phyloP scores from a whole-genome alignment of 2,797 vertebrate genomes.

The Sebastiscus tertius region DNA sequence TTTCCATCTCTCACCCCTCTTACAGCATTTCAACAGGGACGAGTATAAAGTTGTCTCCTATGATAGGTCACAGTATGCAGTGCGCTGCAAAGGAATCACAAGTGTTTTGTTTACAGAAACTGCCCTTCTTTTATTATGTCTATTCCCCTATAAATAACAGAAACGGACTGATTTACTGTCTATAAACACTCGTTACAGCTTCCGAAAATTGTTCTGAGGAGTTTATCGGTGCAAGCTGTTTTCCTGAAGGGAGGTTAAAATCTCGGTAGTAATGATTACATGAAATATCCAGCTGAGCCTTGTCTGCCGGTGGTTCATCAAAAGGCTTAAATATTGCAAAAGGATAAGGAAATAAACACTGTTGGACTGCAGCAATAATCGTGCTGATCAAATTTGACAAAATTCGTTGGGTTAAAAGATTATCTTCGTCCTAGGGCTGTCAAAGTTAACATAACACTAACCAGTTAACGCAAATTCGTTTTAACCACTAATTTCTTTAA shows the following conservation, averaged over 20 bases:
- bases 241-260: conserved; percentile 54
- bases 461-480: too few species aligned
- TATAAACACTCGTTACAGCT: conserved; percentile 23
- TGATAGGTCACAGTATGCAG: conserved; percentile 4
- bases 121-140: not conserved
- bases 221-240: conserved; percentile 44
- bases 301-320: conserved; percentile 52
- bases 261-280: conserved; percentile 57
- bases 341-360: conserved; percentile 28
- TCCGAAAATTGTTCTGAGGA: conserved; percentile 29
- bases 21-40: conserved; percentile 19
- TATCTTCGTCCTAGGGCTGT: not conserved
- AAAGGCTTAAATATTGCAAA: conserved; percentile 41
- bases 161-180: conserved; percentile 28
- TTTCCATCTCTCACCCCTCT: conserved; percentile 55
- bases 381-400: not conserved
- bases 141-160: conserved; percentile 1
- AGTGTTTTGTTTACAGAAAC: conserved; percentile 12
- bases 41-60: conserved; percentile 35
- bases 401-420: not conserved
- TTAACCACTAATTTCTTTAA: too few species aligned
- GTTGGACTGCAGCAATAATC: not conserved
- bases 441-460: too few species aligned
- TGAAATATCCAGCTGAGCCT: conserved; percentile 49
- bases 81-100: not conserved